These are phyloP conservation scores for Mimumesa dahlbomi DNA, from an alignment of 2,888 invertebrate species.

Conservation along the genomic window DNA sequence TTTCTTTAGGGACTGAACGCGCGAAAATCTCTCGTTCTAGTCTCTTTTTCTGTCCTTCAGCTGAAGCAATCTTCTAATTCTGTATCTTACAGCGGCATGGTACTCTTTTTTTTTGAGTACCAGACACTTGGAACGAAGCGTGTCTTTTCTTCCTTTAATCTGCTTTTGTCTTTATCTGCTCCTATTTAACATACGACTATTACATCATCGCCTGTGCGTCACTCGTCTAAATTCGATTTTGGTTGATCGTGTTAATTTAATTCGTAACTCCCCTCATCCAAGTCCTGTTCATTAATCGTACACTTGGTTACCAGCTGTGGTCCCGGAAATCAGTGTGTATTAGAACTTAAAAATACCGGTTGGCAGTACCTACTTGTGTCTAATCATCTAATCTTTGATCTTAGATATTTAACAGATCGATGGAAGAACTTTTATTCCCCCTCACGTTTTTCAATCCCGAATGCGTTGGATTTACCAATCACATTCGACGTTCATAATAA, in stretches of 20 bases:
- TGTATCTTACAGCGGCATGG: slow-evolving; percentile 58
- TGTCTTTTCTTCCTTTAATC: slow-evolving; percentile 49
- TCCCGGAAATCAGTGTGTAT: no score
- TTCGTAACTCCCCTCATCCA: slow-evolving; percentile 8
- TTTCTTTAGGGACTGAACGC: slow-evolving; percentile 5
- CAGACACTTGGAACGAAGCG: slow-evolving; percentile 42
- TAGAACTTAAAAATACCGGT: no score
- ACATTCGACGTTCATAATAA: background rate
- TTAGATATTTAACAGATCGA: background rate
- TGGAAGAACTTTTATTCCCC: background rate
- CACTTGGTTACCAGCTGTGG: no score
- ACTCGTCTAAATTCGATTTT: slow-evolving; percentile 25
- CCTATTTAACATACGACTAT: slow-evolving; percentile 48
- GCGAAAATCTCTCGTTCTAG: slow-evolving; percentile 34
- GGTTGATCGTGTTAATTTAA: slow-evolving; percentile 33
- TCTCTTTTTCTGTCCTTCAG: slow-evolving; percentile 51
- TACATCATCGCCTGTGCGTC: slow-evolving; percentile 33
- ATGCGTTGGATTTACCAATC: background rate
- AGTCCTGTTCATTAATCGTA: background rate
- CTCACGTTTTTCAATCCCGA: background rate
- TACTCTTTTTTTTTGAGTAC: slow-evolving; percentile 40
- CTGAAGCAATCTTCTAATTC: slow-evolving; percentile 50
- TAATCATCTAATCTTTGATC: background rate
- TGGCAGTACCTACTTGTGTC: no score
- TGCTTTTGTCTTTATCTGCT: slow-evolving; percentile 47